Evolutionary conservation across 2,797 vertebrate species (phyloP), one percentile per base, ranked within the genome.

Genomic region (Otolemur crassicaudatus): DNA sequence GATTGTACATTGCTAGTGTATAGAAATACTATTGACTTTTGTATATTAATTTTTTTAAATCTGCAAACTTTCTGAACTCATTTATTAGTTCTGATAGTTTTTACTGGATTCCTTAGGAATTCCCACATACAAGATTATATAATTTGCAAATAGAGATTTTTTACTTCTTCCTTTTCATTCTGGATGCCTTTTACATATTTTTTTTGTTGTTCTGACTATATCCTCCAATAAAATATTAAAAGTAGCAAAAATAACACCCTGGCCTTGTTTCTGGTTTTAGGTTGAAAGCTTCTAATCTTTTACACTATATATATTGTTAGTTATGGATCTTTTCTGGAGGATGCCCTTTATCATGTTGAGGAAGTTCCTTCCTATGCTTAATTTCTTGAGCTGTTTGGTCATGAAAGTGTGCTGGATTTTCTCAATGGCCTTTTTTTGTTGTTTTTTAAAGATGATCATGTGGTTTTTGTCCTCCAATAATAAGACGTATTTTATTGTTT

Each of bases 1-100:
- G 31, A 25, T 83, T 91, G 7, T 63, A 83, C 40, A 75, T 53
- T 63, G 56, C n/a, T 53, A 37, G 2, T 72, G 29, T 72, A 73
- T 81, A 73, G 31, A 91, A 91, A 73, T 82, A 72, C 67, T 61
- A 2, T 61, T 91, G 67, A 61, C 79, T 82, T 73, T 73, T 91
- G 77, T 70, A 43, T 76, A 46, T 73, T 61, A 56, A 61, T 37
- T 43, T 49, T 82, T 27, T 73, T 73, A 14, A 23, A 63, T 13
- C 20, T 83, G 31, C 40, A 83, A 75, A 49, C 80, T 83, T 63
- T 8, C n/a, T 22, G 5, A 63, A 75, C 25, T 73, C 27, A 61
- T n/a, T 82, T 49, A 63, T 29, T 49, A 73, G 11, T 53, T 63
- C 17, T 63, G 22, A 73, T 73, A 73, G 5, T 63, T 70, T 60